These are phyloP conservation scores for Agrilus mali DNA, from an alignment of 2,888 invertebrate species.

Conservation along the genomic window DNA sequence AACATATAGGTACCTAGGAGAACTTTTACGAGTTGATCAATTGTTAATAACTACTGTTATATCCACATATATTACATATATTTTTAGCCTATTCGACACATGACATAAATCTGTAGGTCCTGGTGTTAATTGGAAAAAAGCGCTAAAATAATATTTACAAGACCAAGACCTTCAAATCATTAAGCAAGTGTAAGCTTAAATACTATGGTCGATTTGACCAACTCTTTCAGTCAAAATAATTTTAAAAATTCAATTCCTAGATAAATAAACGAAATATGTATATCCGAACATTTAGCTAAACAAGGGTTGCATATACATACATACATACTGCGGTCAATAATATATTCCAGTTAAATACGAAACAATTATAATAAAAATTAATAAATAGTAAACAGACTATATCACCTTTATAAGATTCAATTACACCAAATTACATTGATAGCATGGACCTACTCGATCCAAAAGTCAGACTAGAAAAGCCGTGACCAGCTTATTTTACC, in stretches of 20 bases:
- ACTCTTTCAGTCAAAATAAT: slow-evolving; percentile 16
- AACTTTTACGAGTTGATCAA: slow-evolving; percentile 18
- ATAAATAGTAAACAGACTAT: slow-evolving; percentile 19
- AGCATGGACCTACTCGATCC: slow-evolving; percentile 18
- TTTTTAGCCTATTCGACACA: slow-evolving; percentile 30
- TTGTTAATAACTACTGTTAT: slow-evolving; percentile 29
- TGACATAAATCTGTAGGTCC: slow-evolving; percentile 24
- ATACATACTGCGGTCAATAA: slow-evolving; percentile 18
- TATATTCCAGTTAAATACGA: slow-evolving; percentile 18
- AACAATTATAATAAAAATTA: slow-evolving; percentile 21
- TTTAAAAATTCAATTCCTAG: slow-evolving; percentile 21
- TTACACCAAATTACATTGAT: slow-evolving; percentile 17
- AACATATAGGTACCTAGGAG: slow-evolving; percentile 24
- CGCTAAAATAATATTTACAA: slow-evolving; percentile 20
- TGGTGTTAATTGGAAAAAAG: slow-evolving; percentile 11
- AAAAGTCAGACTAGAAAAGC: slow-evolving; percentile 29
- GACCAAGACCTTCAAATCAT: slow-evolving; percentile 24
- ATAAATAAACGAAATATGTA: slow-evolving; percentile 7
- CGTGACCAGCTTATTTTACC: slow-evolving; percentile 22
- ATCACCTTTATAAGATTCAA: slow-evolving; percentile 20
- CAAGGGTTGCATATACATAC: slow-evolving; percentile 21
- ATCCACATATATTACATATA: slow-evolving; percentile 36
- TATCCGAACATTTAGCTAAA: slow-evolving; percentile 20
- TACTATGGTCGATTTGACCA: slow-evolving; percentile 20
- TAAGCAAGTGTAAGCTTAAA: slow-evolving; percentile 25